phyloP scores from a whole-genome alignment of 2,888 invertebrate genomes.

The Seira ritae region DNA sequence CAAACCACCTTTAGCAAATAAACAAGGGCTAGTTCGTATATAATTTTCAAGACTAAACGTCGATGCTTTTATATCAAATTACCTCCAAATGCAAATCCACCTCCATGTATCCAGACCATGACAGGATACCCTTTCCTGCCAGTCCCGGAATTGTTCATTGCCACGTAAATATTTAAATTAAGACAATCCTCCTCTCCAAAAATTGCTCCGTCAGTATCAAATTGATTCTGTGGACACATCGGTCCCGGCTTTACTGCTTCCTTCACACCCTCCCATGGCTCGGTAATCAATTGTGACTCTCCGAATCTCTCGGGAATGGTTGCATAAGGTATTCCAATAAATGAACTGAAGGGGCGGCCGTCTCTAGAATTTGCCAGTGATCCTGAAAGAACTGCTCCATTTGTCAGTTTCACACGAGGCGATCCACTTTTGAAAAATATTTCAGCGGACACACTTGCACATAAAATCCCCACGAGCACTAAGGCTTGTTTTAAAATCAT shows the following conservation, averaged over 20 bases:
- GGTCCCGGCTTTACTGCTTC: conserved; percentile 19
- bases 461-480: too few species aligned
- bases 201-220: neutral
- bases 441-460: neutral
- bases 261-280: conserved; percentile 41
- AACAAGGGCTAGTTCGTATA: too few species aligned
- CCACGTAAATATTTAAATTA: conserved; percentile 43
- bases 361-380: conserved; percentile 15
- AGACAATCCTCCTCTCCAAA: conserved; percentile 41
- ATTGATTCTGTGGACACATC: conserved; percentile 24
- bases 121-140: conserved; percentile 14
- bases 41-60: too few species aligned
- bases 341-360: conserved; percentile 29
- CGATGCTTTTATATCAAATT: too few species aligned
- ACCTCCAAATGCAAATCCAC: conserved; percentile 23
- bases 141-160: conserved; percentile 20
- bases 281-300: neutral
- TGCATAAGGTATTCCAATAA: conserved; percentile 25
- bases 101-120: conserved; percentile 42
- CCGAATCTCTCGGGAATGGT: conserved; percentile 24
- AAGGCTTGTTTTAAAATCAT: too few species aligned
- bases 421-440: conserved; percentile 18
- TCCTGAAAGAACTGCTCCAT: conserved; percentile 17
- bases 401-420: conserved; percentile 17
- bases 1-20: too few species aligned